phyloP scores from a whole-genome alignment of 2,113 vertebrate genomes.

The Fregetta grallaria region DNA sequence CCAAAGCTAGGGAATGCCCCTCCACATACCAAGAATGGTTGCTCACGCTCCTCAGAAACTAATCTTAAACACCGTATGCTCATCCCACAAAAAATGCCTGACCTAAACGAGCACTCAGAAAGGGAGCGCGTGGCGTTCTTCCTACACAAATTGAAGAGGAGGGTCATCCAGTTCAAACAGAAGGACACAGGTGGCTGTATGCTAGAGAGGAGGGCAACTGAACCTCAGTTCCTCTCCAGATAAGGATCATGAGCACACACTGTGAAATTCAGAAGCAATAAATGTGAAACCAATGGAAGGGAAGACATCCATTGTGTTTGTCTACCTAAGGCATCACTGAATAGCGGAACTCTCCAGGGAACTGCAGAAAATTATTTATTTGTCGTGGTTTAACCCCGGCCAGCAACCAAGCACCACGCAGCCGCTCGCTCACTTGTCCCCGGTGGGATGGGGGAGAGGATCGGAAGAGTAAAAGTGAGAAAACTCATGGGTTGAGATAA shows the following conservation, averaged over 20 bases:
- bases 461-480: too few relatives aligned
- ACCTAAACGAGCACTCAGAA: not conserved
- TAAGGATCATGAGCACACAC: not conserved
- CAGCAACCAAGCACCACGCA: too few relatives aligned
- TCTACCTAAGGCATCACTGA: too few relatives aligned
- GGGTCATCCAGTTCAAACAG: not conserved
- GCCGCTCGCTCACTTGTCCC: too few relatives aligned
- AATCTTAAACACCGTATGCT: not conserved
- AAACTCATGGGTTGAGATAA: too few relatives aligned
- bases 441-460: too few relatives aligned
- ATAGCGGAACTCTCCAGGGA: not conserved
- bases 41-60: not conserved
- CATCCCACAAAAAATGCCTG: not conserved
- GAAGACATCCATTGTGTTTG: not conserved
- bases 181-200: not conserved
- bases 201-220: not conserved
- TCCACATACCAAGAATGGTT: not conserved
- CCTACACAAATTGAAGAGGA: not conserved
- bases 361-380: not conserved
- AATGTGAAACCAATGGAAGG: not conserved
- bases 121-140: accelerated
- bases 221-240: not conserved
- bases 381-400: too few relatives aligned
- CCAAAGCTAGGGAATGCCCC: not conserved
- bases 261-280: not conserved